Evolutionary conservation across 2,888 invertebrate genomes (phyloP).

Genomic region (Leptura quadrifasciata): DNA sequence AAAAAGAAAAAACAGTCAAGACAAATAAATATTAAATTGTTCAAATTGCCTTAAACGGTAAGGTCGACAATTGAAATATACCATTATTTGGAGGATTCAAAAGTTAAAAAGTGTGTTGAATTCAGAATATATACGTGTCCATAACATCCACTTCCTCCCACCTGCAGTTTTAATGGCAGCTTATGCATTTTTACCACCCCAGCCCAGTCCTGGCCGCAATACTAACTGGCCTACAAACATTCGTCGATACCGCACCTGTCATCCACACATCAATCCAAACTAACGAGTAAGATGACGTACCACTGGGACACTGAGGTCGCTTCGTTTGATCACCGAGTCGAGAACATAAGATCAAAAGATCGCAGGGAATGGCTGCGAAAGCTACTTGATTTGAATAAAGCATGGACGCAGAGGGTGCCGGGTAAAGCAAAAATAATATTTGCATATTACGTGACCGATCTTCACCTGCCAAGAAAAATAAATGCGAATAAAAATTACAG

Average conservation of each 20-base stretch:
- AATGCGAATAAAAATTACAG: neutral
- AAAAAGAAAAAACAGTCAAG: too few species aligned
- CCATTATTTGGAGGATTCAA: too few species aligned
- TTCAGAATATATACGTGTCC: neutral
- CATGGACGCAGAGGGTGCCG: conserved; percentile 9
- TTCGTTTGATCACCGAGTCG: conserved; percentile 18
- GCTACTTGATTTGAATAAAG: conserved; percentile 19
- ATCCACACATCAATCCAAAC: conserved; percentile 52
- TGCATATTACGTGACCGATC: neutral
- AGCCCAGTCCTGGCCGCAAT: conserved; percentile 37
- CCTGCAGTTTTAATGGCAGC: neutral
- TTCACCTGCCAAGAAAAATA: conserved; percentile 2
- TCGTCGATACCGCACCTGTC: conserved; percentile 49
- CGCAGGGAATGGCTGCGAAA: conserved; percentile 19
- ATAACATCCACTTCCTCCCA: conserved; percentile 1
- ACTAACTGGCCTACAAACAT: conserved; percentile 50
- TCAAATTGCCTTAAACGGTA: too few species aligned
- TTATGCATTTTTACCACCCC: neutral
- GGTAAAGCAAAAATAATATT: neutral
- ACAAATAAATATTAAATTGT: too few species aligned
- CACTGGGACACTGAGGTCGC: conserved; percentile 29
- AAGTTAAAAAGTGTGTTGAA: too few species aligned
- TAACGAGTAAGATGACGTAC: conserved; percentile 54
- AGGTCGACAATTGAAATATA: too few species aligned
- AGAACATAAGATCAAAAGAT: conserved; percentile 29